phyloP scores from a whole-genome alignment of 2,888 invertebrate genomes.

The Zygothrica quintamaculata region DNA sequence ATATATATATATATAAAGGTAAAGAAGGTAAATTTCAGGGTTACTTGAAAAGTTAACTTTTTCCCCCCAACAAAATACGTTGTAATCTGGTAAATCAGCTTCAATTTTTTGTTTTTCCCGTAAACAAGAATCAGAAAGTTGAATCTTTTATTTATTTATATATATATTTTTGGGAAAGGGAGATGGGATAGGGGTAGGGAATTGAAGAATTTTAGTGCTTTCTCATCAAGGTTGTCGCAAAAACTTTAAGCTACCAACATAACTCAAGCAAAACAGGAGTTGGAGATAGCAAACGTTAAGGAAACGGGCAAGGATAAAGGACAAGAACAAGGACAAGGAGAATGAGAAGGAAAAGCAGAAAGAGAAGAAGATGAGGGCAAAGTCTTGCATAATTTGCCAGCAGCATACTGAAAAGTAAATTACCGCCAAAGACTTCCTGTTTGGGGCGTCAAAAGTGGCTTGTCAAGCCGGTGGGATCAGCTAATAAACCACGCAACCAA shows the following conservation, averaged over 20 bases:
- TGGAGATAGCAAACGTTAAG: not conserved
- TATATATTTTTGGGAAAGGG: too few relatives aligned
- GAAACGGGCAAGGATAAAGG: constrained; percentile 3
- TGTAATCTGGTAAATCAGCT: constrained; percentile 6
- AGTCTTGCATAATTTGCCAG: constrained; percentile 76
- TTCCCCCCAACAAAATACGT: too few relatives aligned
- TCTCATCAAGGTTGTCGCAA: constrained; percentile 44
- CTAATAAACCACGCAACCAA: constrained; percentile 72
- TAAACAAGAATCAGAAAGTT: constrained; percentile 38
- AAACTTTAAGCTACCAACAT: constrained; percentile 55
- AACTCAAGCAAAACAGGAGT: constrained; percentile 31
- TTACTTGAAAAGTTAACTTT: too few relatives aligned
- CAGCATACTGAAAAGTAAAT: constrained; percentile 72
- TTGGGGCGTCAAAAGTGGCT: constrained; percentile 72
- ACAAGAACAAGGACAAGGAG: not conserved
- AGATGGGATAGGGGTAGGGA: too few relatives aligned
- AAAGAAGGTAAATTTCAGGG: too few relatives aligned
- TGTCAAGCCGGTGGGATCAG: constrained; percentile 75
- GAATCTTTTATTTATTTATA: constrained; percentile 39
- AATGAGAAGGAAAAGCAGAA: constrained; percentile 7
- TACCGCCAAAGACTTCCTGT: constrained; percentile 76
- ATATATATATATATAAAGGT: too few relatives aligned
- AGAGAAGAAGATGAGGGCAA: constrained; percentile 13
- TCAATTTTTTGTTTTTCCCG: not conserved
- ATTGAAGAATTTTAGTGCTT: constrained; percentile 53